These are phyloP conservation scores for Tapirus terrestris DNA, from an alignment of 2,113 vertebrate genomes.

Conservation along the genomic window DNA sequence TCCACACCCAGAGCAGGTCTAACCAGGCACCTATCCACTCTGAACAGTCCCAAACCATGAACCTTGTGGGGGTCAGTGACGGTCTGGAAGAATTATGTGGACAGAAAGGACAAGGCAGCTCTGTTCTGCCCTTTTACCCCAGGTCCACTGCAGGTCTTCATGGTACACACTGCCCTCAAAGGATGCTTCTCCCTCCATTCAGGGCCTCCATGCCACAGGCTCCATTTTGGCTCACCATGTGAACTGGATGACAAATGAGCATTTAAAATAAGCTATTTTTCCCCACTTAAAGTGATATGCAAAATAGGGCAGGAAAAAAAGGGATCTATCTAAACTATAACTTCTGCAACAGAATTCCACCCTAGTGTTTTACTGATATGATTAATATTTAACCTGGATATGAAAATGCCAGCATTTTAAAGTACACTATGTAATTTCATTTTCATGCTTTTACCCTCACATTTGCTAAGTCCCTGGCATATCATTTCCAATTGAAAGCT, in stretches of 20 bases:
- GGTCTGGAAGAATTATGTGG: neutral
- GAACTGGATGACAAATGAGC: neutral
- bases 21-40: neutral
- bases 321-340: slow-evolving; percentile 6
- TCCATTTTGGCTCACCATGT: neutral
- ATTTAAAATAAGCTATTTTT: slow-evolving; percentile 6
- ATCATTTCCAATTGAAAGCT: slow-evolving; percentile 20
- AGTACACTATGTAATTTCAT: slow-evolving; percentile 23
- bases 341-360: slow-evolving; percentile 44
- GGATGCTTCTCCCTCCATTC: neutral
- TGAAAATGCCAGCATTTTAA: slow-evolving; percentile 58
- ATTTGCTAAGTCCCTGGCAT: neutral
- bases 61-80: neutral
- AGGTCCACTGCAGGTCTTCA: neutral
- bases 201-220: neutral
- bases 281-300: neutral
- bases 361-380: neutral
- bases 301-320: neutral
- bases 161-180: neutral
- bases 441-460: neutral
- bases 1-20: slow-evolving; percentile 34
- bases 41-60: neutral
- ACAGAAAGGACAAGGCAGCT: neutral
- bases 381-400: slow-evolving; percentile 62
- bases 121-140: neutral